A percentile compares a stretch with the other conserved stretches of the same genome.
These are phyloP conservation scores for Pseudoatta argentina DNA, from an alignment of 1,140 invertebrate genomes.

Conservation along the genomic window DNA sequence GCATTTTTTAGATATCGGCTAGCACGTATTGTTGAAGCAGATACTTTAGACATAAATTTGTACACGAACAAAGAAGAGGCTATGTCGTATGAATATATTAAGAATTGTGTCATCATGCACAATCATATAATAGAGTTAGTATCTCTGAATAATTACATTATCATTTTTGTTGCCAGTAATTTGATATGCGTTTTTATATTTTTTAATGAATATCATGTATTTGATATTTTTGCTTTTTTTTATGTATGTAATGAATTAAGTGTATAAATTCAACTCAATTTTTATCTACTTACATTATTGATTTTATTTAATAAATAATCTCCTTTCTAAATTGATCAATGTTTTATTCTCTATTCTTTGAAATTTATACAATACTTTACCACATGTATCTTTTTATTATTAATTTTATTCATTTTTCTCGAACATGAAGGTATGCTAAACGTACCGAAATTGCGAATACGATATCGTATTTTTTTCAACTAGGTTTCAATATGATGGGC, in stretches of 20 bases:
- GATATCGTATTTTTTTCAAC: constrained; percentile 72
- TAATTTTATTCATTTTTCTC: constrained; percentile 23
- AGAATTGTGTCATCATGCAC: constrained; percentile 69
- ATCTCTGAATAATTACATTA: constrained; percentile 28
- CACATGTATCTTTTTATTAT: not conserved
- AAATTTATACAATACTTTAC: constrained; percentile 3
- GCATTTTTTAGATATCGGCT: constrained; percentile 68
- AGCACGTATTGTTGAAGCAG: constrained; percentile 58
- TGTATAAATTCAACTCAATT: not conserved
- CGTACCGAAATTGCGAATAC: constrained; percentile 70
- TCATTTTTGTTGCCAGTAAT: not conserved
- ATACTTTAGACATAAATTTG: constrained; percentile 58
- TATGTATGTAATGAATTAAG: not conserved
- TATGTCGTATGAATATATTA: constrained; percentile 52
- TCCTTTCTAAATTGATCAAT: not conserved
- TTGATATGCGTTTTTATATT: not conserved
- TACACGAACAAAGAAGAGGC: constrained; percentile 52
- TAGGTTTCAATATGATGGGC: constrained; percentile 74
- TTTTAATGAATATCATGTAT: not conserved
- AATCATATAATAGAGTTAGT: constrained; percentile 74
- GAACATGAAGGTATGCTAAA: constrained; percentile 67
- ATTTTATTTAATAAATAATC: not conserved
- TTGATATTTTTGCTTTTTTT: not conserved
- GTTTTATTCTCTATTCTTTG: not conserved
- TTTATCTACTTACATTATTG: not conserved